A percentile compares a stretch with the other conserved stretches of the same genome.
Evolutionary conservation across 2,113 vertebrate genomes (phyloP).

Genomic region (Chaetodon trifascialis): DNA sequence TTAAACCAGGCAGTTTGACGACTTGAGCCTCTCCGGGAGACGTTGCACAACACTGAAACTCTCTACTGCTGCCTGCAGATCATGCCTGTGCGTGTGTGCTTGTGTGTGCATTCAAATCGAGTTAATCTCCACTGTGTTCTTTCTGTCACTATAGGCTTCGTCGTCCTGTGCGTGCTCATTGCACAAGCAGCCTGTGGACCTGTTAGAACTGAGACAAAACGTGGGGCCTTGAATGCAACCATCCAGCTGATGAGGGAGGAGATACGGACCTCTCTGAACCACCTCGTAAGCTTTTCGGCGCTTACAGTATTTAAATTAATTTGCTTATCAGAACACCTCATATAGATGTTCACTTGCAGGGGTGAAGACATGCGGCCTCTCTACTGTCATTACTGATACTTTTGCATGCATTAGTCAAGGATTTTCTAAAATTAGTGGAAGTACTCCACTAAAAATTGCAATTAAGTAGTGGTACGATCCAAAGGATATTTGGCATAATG

Average conservation of each 20-base stretch:
- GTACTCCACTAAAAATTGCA: too few relatives aligned
- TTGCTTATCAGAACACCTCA: background rate
- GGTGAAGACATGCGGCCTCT: too few relatives aligned
- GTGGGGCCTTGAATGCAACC: accelerated
- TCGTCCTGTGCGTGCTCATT: conserved; percentile 35
- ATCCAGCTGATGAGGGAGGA: accelerated
- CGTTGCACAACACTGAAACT: conserved; percentile 32
- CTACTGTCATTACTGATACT: background rate
- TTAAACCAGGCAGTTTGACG: background rate
- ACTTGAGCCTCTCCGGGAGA: background rate
- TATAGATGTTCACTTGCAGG: background rate
- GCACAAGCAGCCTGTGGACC: background rate
- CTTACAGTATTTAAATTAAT: background rate
- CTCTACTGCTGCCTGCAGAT: background rate
- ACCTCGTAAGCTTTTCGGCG: conserved; percentile 17
- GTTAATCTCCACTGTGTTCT: background rate
- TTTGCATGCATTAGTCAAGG: background rate
- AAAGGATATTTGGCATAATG: too few relatives aligned
- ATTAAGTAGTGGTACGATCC: too few relatives aligned
- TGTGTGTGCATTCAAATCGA: background rate
- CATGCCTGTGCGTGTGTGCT: background rate
- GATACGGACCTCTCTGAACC: accelerated
- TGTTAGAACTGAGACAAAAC: accelerated
- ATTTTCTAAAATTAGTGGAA: too few relatives aligned
- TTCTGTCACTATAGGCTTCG: conserved; percentile 5